Evolutionary conservation across 2,888 invertebrate genomes (phyloP).

Genomic region (Trichopria drosophilae): DNA sequence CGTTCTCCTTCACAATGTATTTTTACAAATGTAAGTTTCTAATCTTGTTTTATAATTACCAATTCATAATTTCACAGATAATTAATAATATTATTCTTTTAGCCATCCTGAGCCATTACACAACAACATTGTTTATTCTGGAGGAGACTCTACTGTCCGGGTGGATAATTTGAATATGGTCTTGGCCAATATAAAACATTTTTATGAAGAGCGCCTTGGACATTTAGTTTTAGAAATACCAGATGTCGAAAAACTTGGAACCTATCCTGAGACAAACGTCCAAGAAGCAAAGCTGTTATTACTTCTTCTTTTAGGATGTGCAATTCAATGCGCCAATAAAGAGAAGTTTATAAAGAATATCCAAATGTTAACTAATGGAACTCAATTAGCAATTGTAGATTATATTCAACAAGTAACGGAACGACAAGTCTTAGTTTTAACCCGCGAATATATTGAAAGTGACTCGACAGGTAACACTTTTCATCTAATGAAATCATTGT

Average conservation of each 20-base stretch:
- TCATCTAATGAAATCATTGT: slow-evolving; percentile 73
- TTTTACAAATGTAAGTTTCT: slow-evolving; percentile 20
- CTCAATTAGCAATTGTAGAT: slow-evolving; percentile 86
- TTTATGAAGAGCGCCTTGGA: slow-evolving; percentile 68
- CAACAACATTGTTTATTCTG: slow-evolving; percentile 50
- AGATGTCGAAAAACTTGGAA: slow-evolving; percentile 72
- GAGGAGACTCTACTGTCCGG: slow-evolving; percentile 59
- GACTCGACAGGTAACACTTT: slow-evolving; percentile 71
- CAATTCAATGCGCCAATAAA: slow-evolving; percentile 91
- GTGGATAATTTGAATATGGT: slow-evolving; percentile 84
- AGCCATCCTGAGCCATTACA: slow-evolving; percentile 55
- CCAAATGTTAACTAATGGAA: slow-evolving; percentile 76
- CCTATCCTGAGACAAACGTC: slow-evolving; percentile 66
- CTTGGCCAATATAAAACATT: slow-evolving; percentile 72
- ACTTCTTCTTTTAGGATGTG: slow-evolving; percentile 84
- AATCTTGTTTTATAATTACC: too few species aligned
- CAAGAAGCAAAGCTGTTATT: slow-evolving; percentile 79
- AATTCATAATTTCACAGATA: too few species aligned
- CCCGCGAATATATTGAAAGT: slow-evolving; percentile 72
- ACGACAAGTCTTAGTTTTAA: slow-evolving; percentile 79
- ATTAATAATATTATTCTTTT: too few species aligned
- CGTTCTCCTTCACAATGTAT: slow-evolving; percentile 18
- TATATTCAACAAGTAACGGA: slow-evolving; percentile 91
- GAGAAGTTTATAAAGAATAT: slow-evolving; percentile 85
- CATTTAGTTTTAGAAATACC: slow-evolving; percentile 80